phyloP scores from a whole-genome alignment of 1,140 invertebrate genomes.

The Zaprionus ornatus region DNA sequence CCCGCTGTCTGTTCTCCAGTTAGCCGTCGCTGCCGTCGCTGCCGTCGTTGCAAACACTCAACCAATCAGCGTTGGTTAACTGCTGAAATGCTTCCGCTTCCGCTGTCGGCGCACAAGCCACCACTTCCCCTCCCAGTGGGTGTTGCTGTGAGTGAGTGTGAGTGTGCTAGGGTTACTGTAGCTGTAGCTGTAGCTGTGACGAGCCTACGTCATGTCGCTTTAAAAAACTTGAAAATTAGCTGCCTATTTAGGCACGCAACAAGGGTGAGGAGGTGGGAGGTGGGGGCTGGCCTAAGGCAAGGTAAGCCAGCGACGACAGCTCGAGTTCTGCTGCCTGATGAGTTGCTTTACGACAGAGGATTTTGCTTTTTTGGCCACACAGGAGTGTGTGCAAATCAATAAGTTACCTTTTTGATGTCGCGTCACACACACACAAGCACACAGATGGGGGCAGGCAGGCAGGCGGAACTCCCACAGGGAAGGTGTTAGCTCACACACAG shows the following conservation, averaged over 20 bases:
- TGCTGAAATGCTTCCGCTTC: conserved; percentile 78
- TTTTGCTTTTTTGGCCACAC: conserved; percentile 42
- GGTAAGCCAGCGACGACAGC: background rate
- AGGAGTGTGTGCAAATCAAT: conserved; percentile 70
- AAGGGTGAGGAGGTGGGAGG: background rate
- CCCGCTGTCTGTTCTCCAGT: conserved; percentile 23
- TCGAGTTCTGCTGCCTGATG: conserved; percentile 49
- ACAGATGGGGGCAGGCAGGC: conserved; percentile 5
- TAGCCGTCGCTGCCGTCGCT: background rate
- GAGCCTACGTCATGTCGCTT: conserved; percentile 70
- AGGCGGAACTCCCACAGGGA: conserved; percentile 4
- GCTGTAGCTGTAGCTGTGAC: conserved; percentile 29
- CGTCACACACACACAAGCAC: conserved; percentile 31
- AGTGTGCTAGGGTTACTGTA: background rate
- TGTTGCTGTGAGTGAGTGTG: background rate
- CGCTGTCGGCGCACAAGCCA: conserved; percentile 39
- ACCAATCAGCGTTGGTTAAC: conserved; percentile 81
- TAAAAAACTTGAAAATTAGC: conserved; percentile 78
- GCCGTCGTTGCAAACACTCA: conserved; percentile 63
- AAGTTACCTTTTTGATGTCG: conserved; percentile 64
- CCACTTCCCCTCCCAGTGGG: background rate
- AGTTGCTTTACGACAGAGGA: conserved; percentile 42
- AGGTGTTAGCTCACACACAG: background rate
- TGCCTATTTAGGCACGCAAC: conserved; percentile 79
- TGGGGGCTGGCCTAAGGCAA: background rate